Percentiles rank a stretch among this genome's conserved stretches.
Conservation (phyloP, 2,888 invertebrate genomes). For the Sacculina carcini region DNA sequence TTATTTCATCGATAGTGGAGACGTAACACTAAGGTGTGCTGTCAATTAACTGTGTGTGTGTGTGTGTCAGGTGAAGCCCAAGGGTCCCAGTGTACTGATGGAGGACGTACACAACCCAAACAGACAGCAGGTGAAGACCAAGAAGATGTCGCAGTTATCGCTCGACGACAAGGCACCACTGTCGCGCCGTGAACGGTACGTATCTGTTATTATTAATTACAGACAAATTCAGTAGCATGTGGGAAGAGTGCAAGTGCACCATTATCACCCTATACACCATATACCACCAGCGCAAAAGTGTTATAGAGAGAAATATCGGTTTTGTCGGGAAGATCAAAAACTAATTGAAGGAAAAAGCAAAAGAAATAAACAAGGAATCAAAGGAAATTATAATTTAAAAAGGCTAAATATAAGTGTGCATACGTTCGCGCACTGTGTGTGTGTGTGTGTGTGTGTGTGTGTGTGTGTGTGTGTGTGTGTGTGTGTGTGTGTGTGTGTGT, state of each 20-base stretch:
- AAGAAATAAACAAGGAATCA: too few species aligned
- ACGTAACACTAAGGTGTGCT: conserved; percentile 1
- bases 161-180: conserved; percentile 1
- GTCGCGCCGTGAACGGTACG: conserved; percentile 10
- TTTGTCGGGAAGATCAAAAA: conserved; percentile 10
- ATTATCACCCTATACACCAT: too few species aligned
- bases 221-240: too few species aligned
- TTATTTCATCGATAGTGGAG: too few species aligned
- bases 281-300: conserved; percentile 13
- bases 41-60: not conserved
- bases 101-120: not conserved
- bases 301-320: conserved; percentile 10
- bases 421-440: too few species aligned
- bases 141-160: conserved; percentile 3
- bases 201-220: too few species aligned
- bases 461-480: conserved; percentile 25
- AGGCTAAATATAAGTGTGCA: too few species aligned
- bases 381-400: too few species aligned
- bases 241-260: too few species aligned
- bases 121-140: conserved; percentile 2
- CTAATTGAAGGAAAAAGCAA: conserved; percentile 1
- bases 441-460: not conserved
- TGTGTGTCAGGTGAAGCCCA: conserved; percentile 4
- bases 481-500: conserved; percentile 77
- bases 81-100: not conserved